Evolutionary conservation across 2,113 vertebrate genomes (phyloP).

Genomic region (Ranitomeya imitator): DNA sequence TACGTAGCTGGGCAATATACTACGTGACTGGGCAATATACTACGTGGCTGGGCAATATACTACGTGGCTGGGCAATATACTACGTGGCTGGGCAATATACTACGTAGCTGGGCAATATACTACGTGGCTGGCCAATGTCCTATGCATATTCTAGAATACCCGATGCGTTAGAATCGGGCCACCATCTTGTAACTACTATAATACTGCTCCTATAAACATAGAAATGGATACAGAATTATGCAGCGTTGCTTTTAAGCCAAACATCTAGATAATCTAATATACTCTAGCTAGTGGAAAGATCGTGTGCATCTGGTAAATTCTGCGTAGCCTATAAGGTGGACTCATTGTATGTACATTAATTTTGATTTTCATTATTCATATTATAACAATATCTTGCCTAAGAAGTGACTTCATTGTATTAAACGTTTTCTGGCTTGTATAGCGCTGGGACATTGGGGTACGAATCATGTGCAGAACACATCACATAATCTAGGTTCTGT

Average conservation of each 20-base stretch:
- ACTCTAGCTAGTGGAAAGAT: neutral
- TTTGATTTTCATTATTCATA: neutral
- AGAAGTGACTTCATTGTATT: conserved; percentile 20
- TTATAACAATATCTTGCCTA: conserved; percentile 7
- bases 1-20: too few relatives aligned
- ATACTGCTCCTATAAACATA: neutral
- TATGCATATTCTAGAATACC: too few relatives aligned
- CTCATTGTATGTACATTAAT: neutral
- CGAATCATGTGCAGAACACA: conserved; percentile 13
- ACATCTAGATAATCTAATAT: neutral
- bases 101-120: too few relatives aligned
- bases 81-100: too few relatives aligned
- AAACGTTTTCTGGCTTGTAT: neutral
- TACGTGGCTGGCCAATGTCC: too few relatives aligned
- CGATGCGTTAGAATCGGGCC: too few relatives aligned
- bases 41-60: too few relatives aligned
- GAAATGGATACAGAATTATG: neutral
- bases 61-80: too few relatives aligned
- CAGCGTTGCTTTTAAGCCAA: neutral
- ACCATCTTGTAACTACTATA: neutral
- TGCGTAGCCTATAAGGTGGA: neutral
- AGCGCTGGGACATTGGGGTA: neutral
- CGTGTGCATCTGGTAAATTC: neutral
- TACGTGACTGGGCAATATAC: too few relatives aligned
- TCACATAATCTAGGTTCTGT: neutral